Evolutionary conservation across 2,113 vertebrate genomes (phyloP), one percentile per base, ranked within the genome.

Genomic region (Oplegnathus fasciatus): DNA sequence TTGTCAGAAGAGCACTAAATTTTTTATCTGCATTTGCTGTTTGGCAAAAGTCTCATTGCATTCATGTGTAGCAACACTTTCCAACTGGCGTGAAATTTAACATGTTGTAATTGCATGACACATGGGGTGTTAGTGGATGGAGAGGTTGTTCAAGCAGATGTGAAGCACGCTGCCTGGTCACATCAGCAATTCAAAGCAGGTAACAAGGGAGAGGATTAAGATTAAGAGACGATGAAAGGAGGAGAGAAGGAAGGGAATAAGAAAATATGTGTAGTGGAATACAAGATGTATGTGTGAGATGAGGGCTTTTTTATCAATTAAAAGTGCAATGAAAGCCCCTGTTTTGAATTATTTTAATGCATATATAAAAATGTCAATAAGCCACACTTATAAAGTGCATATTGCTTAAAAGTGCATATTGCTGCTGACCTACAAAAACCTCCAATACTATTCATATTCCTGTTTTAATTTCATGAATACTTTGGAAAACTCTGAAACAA

Each of bases 121-220:
- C 55, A 10, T 20, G 37, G 37, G 77, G 13, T 48, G 68, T 71
- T 44, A 15, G 62, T 2, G 46, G 50, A 79, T 24, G 37, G 37
- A 80, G 52, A 67, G 75, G 58, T 60, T 69, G 61, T 62, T 86
- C 28, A n/a, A 42, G 42, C 22, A 74, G 42, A 85, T 58, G 37
- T 65, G 50, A 86, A 82, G 37, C 71, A 34, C 11, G 57, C 40
- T 58, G 58, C 69, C 48, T 14, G 24, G 46, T 50, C 9, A 70
- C 80, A 84, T 88, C 68, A 44, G 55, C 61, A 86, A 87, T 78
- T 86, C 72, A 86, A 84, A 75, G 82, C 54, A 17, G 78, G 30
- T 71, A 78, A 78, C 15, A n/a, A 57, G n/a, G 20, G 74, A 70
- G 44, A 50, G 40, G 57, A 37, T n/a, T n/a, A 68, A 6, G 30